phyloP scores from a whole-genome alignment of 2,113 vertebrate genomes.

The Petromus typicus region DNA sequence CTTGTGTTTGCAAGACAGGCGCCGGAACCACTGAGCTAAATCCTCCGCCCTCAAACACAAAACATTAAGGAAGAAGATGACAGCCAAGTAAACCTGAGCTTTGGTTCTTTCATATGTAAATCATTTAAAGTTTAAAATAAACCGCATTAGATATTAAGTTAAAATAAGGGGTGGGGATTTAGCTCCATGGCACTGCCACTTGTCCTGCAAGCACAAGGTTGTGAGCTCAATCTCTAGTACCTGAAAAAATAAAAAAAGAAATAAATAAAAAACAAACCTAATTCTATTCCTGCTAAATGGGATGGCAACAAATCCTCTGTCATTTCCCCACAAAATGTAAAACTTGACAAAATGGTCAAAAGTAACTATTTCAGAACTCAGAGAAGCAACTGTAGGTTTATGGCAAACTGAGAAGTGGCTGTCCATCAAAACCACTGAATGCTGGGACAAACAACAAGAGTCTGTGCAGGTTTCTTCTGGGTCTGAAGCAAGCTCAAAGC shows the following conservation, averaged over 20 bases:
- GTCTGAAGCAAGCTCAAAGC: not conserved
- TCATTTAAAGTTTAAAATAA: constrained; percentile 32
- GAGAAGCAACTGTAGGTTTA: not conserved
- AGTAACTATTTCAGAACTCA: not conserved
- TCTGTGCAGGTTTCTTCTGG: not conserved
- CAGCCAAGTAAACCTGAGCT: not conserved
- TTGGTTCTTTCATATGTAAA: constrained; percentile 30
- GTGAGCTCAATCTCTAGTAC: too few relatives aligned
- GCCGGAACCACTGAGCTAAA: too few relatives aligned
- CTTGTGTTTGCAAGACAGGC: too few relatives aligned
- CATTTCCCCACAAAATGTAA: not conserved
- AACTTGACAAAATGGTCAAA: not conserved
- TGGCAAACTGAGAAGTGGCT: not conserved
- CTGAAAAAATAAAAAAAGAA: too few relatives aligned
- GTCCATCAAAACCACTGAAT: constrained; percentile 12
- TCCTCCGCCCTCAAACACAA: too few relatives aligned
- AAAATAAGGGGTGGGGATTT: not conserved
- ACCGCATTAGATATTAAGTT: not conserved
- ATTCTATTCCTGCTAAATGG: not conserved
- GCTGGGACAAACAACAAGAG: not conserved
- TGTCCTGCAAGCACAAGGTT: too few relatives aligned
- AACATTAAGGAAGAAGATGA: not conserved
- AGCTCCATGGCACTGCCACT: too few relatives aligned
- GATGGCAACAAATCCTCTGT: not conserved
- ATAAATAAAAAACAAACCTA: too few relatives aligned